Conservation (phyloP, 1,140 invertebrate species). For the Caerostris extrusa region DNA sequence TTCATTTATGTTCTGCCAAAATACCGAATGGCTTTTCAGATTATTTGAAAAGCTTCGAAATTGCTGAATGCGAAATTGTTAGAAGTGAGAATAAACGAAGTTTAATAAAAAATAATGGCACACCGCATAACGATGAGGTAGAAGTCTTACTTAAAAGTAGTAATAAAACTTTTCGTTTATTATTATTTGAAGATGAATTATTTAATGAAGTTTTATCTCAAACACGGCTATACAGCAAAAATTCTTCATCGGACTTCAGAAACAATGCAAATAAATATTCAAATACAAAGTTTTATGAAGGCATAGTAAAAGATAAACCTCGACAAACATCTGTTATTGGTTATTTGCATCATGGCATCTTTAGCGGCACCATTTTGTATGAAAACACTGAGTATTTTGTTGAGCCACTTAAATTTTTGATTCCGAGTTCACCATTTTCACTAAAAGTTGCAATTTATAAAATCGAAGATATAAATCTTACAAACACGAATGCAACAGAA, state of each 20-base stretch:
- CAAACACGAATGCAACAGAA: background rate
- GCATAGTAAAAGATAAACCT: background rate
- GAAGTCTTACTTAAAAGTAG: background rate
- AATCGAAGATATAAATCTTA: background rate
- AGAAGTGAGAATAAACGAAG: background rate
- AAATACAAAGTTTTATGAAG: background rate
- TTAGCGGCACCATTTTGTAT: background rate
- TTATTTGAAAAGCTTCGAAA: background rate
- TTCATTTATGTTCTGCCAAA: background rate
- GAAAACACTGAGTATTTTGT: background rate
- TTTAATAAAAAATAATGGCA: background rate
- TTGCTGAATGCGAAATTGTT: conserved; percentile 31
- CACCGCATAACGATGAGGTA: background rate
- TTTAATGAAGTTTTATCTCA: background rate
- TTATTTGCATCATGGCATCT: conserved; percentile 8
- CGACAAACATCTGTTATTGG: conserved; percentile 8
- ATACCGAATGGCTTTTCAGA: background rate
- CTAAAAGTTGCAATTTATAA: conserved; percentile 41
- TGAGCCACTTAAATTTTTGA: background rate
- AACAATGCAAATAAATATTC: background rate
- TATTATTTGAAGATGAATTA: conserved; percentile 21
- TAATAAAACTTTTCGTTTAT: background rate
- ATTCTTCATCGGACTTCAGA: background rate
- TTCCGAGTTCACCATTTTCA: background rate
- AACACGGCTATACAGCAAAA: background rate